Percentiles rank a stretch among this genome's conserved stretches.
Conservation (phyloP, 1,140 invertebrate genomes). For the Manduca sexta region DNA sequence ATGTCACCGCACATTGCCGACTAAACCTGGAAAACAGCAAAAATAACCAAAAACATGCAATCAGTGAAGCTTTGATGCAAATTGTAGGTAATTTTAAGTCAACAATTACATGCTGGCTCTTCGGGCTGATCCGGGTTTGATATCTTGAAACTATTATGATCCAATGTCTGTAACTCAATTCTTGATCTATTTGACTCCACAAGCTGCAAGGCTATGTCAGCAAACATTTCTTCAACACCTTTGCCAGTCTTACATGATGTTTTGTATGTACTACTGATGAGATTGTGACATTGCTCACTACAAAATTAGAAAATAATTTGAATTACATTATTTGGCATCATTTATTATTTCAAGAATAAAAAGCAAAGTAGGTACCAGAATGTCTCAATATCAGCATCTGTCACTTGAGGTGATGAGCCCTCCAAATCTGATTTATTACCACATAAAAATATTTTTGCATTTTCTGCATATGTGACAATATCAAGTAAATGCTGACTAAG, state of each 20-base stretch:
- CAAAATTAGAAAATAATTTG: background rate
- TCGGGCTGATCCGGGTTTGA: slow-evolving; percentile 77
- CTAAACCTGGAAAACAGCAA: too few species aligned
- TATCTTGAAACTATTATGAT: slow-evolving; percentile 86
- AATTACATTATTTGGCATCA: background rate
- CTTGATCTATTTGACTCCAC: slow-evolving; percentile 85
- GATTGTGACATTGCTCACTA: slow-evolving; percentile 93
- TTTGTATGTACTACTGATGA: slow-evolving; percentile 91
- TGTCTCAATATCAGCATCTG: slow-evolving; percentile 90
- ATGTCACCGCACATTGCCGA: too few species aligned
- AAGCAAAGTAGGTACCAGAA: slow-evolving; percentile 85
- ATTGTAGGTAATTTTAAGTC: too few species aligned
- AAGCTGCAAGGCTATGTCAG: slow-evolving; percentile 86
- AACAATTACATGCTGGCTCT: slow-evolving; percentile 80
- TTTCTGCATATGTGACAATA: slow-evolving; percentile 93
- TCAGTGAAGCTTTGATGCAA: too few species aligned
- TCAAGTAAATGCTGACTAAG: slow-evolving; percentile 92
- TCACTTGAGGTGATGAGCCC: slow-evolving; percentile 81
- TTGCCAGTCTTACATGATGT: slow-evolving; percentile 92
- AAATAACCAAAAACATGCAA: too few species aligned
- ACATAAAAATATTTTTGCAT: slow-evolving; percentile 94
- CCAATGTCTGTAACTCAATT: slow-evolving; percentile 85
- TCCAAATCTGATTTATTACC: slow-evolving; percentile 92
- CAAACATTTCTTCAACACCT: slow-evolving; percentile 93
- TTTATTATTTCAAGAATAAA: background rate